Base-by-base conservation (phyloP, 2,797 vertebrate genomes). In the Distichodus sexfasciatus region DNA sequence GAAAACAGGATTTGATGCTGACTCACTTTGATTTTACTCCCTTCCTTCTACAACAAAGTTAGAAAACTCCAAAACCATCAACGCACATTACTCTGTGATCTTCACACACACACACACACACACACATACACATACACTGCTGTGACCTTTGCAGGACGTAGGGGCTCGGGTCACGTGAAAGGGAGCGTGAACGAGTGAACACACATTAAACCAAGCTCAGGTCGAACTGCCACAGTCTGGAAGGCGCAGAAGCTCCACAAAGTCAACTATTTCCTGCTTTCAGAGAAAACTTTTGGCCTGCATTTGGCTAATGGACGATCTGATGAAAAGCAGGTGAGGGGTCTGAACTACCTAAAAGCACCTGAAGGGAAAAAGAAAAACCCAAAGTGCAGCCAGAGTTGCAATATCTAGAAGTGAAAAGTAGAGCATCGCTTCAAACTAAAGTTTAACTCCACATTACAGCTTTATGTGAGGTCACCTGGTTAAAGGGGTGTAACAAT, bases 251-350 rank as follows among this genome's bases (percentile, higher is more conserved):
- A 35, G 29, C 4, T 9, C 6, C 5, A 23, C 6, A 35, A 36
- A 55, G 24, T 14, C 23, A 11, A 24, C 28, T 35, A 50, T 66
- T 66, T 50, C 50, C 12, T 26, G 4, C 23, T 51, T 41, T 41
- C 8, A 6, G n/a, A 67, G 43, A 46, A 46, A 14, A 2, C 29
- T 14, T n/a, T 26, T n/a, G 15, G 14, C 17, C 44, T 50, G 38
- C 12, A 19, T 17, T 57, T 17, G 33, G 17, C 33, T 57, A 57
- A 57, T 57, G 54, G 54, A 57, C 54, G 38, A 38, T 35, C 54
- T 53, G 48, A 65, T 40, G 36, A 53, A 48, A 51, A 19, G 47
- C 33, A 64, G 47, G 28, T 26, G 15, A 50, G 38, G 40, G n/a
- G 17, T 14, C 35, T 65, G 47, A 31, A 15, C 28, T 12, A 17